Evolutionary conservation across 2,797 vertebrate species (phyloP).

Genomic region (Ciconia nigra): DNA sequence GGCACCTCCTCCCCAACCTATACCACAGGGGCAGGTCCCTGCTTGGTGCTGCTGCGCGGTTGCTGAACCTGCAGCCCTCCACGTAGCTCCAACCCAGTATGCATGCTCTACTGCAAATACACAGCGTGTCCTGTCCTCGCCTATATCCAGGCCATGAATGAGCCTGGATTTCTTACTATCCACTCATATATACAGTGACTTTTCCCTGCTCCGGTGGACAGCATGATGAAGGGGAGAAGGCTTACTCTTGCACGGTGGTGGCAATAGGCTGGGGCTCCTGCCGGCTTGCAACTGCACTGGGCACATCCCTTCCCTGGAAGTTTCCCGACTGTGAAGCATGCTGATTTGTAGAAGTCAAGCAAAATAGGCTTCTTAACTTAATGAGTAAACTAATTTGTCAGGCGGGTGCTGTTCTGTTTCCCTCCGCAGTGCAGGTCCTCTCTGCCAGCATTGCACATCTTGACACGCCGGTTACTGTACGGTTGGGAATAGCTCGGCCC

Average conservation of each 20-base stretch:
- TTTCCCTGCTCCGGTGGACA: rapidly evolving
- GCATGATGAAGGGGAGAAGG: too few relatives aligned
- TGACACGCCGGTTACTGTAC: not conserved
- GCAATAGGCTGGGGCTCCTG: not conserved
- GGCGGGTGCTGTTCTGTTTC: not conserved
- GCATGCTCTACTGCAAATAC: not conserved
- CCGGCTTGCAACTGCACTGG: rapidly evolving
- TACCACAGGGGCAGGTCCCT: not conserved
- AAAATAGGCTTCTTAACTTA: not conserved
- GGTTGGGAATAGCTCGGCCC: not conserved
- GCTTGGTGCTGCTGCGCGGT: not conserved
- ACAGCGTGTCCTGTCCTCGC: not conserved
- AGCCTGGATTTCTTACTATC: not conserved
- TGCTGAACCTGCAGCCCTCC: not conserved
- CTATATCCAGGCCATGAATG: rapidly evolving
- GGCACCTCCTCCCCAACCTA: not conserved
- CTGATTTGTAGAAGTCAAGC: not conserved
- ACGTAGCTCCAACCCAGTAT: not conserved
- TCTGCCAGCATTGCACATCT: not conserved
- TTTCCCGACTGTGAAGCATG: not conserved
- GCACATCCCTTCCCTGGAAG: not conserved
- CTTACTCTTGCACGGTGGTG: not conserved
- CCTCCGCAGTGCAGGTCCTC: not conserved
- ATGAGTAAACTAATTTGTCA: not conserved
- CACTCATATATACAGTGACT: rapidly evolving